Evolutionary conservation across 2,888 invertebrate genomes (phyloP).

Genomic region (Drosophila glabriapex): DNA sequence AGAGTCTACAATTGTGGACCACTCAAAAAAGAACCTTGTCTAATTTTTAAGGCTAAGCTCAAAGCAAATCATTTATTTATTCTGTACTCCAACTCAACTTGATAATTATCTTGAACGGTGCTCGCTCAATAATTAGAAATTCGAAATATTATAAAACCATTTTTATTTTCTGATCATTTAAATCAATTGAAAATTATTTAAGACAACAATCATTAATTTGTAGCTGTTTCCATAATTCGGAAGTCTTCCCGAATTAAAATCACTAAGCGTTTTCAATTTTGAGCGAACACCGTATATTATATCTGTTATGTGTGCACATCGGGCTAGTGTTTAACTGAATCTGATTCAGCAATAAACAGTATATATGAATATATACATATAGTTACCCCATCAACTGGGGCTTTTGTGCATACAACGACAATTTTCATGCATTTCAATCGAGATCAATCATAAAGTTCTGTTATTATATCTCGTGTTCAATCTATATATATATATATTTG

Average conservation of each 20-base stretch:
- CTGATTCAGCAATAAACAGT: conserved; percentile 8
- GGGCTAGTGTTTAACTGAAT: conserved; percentile 8
- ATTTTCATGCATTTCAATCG: conserved; percentile 43
- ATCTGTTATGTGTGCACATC: conserved; percentile 5
- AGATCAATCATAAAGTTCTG: conserved; percentile 21
- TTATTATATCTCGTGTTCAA: conserved; percentile 12
- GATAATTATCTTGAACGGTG: background rate
- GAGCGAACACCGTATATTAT: background rate
- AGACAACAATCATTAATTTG: background rate
- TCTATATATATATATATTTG: conserved; percentile 9
- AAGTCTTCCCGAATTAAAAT: background rate
- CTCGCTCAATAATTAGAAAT: background rate
- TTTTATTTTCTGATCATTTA: background rate
- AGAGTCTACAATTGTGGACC: conserved; percentile 36
- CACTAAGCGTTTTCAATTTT: background rate
- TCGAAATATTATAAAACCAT: background rate
- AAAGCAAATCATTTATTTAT: conserved; percentile 32
- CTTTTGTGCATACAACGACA: conserved; percentile 13
- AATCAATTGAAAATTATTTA: background rate
- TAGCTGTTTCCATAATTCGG: background rate
- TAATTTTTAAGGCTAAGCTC: conserved; percentile 29
- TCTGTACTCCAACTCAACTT: conserved; percentile 19
- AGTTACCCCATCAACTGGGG: conserved; percentile 1
- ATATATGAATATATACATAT: conserved; percentile 2
- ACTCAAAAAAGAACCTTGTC: conserved; percentile 19